Evolutionary conservation across 2,797 vertebrate species (phyloP), one percentile per base, ranked within the genome.

Genomic region (Streptopelia turtur): DNA sequence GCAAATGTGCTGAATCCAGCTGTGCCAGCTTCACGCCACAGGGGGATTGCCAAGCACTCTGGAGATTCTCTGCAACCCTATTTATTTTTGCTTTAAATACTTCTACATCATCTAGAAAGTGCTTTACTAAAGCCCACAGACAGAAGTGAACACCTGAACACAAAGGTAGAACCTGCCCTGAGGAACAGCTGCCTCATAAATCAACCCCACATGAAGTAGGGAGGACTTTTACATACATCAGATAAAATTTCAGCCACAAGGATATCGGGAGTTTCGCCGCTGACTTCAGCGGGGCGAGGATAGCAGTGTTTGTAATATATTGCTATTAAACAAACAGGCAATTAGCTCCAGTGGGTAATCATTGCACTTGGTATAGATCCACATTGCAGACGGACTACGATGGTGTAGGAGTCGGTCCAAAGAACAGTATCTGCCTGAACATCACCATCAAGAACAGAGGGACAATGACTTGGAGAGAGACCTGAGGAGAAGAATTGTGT

Each of bases 231-330:
- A 70, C 20, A 87, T 0, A 1, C 9, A 30, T 11, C 13, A 43
- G 35, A 37, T 41, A 63, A 86, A 87, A 83, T 56, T 55, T 85
- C 65, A 56, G 53, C 16, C 69, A 16, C 3, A 1, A 23, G 20
- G 27, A 81, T 47, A 47, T 43, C 35, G 43, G 21, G 27, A 86
- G 12, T 61, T 39, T n/a, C 71, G 10, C 45, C 21, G 10, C 11
- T 41, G 16, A 14, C 31, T 80, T 55, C 28, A 72, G 10, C 4
- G 22, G 69, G 59, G n/a, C 24, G 39, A 66, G 61, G 23, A 50
- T 1, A 56, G n/a, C 17, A 75, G 31, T 5, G 20, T 39, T 78
- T 57, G 24, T 27, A 72, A 56, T 1, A 7, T 0, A 0, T 37
- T 60, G 21, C 17, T 74, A 10, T 49, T 81, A 68, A 95, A 64